Percentiles rank a stretch among this genome's conserved stretches.
Evolutionary conservation across 1,140 invertebrate genomes (phyloP).

Genomic region (Drosophila ercepeae): DNA sequence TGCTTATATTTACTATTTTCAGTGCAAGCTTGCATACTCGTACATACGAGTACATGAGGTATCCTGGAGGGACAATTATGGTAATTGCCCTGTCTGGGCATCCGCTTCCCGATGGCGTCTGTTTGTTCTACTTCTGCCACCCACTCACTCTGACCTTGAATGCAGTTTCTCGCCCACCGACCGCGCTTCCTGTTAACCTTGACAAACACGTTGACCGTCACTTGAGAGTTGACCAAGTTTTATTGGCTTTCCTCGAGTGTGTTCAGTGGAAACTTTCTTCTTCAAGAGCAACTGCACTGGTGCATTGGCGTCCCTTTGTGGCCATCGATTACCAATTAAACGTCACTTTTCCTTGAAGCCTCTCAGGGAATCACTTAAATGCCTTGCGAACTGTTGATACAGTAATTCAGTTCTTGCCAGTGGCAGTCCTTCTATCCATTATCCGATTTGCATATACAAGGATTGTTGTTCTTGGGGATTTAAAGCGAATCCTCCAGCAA

Average conservation of each 20-base stretch:
- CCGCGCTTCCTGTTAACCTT: slow-evolving; percentile 25
- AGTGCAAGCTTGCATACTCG: too few species aligned
- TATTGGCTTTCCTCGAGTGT: slow-evolving; percentile 51
- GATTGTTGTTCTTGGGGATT: slow-evolving; percentile 7
- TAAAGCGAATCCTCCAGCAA: slow-evolving; percentile 14
- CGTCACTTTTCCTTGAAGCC: neutral
- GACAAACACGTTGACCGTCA: slow-evolving; percentile 32
- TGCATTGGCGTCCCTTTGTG: neutral
- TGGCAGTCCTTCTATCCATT: slow-evolving; percentile 15
- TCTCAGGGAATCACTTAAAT: slow-evolving; percentile 4
- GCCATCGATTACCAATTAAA: slow-evolving; percentile 38
- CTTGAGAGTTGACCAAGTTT: slow-evolving; percentile 66
- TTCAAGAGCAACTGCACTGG: neutral
- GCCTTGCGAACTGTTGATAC: slow-evolving; percentile 19
- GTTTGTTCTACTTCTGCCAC: slow-evolving; percentile 31
- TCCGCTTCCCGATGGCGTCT: neutral
- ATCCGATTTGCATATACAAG: slow-evolving; percentile 40
- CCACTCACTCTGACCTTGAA: slow-evolving; percentile 25
- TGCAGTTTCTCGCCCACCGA: slow-evolving; percentile 8
- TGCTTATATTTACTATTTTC: slow-evolving; percentile 6
- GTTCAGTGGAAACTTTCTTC: slow-evolving; percentile 35
- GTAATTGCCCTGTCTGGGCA: slow-evolving; percentile 35
- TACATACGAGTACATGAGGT: neutral
- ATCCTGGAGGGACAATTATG: slow-evolving; percentile 32
- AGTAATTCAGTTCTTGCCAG: slow-evolving; percentile 6